Percentiles rank a stretch among this genome's conserved stretches.
These are phyloP conservation scores for Triplophysa bombifrons DNA, from an alignment of 2,797 vertebrate genomes.

Conservation along the genomic window DNA sequence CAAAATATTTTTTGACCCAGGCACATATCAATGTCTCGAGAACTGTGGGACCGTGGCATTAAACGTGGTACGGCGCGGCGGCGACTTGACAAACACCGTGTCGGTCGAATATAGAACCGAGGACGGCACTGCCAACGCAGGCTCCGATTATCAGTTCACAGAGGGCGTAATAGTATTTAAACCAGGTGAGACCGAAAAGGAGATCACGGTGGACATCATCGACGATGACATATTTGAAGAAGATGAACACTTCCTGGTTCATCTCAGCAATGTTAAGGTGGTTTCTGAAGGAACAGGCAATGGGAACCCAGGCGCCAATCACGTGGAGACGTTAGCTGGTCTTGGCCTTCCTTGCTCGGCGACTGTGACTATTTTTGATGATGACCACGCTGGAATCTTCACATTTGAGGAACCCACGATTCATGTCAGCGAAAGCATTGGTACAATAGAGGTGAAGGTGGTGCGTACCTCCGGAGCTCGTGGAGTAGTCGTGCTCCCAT, in stretches of 20 bases:
- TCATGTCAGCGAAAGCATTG: slow-evolving; percentile 90
- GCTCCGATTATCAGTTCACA: slow-evolving; percentile 89
- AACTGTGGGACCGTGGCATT: slow-evolving; percentile 91
- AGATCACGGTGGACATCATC: slow-evolving; percentile 88
- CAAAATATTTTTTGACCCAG: slow-evolving; percentile 89
- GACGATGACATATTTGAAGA: slow-evolving; percentile 98
- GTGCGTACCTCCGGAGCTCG: slow-evolving; percentile 88
- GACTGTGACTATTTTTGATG: slow-evolving; percentile 91
- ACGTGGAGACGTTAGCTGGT: slow-evolving; percentile 72
- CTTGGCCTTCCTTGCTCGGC: slow-evolving; percentile 85
- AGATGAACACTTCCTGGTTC: slow-evolving; percentile 93
- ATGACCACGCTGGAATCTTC: slow-evolving; percentile 95
- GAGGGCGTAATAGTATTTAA: slow-evolving; percentile 87
- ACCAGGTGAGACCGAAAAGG: slow-evolving; percentile 89
- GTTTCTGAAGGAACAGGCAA: slow-evolving; percentile 64
- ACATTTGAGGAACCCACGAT: slow-evolving; percentile 85
- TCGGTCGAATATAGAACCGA: slow-evolving; percentile 89
- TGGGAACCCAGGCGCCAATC: slow-evolving; percentile 68
- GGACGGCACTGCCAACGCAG: slow-evolving; percentile 91
- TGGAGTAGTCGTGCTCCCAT: slow-evolving; percentile 90
- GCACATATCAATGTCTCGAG: slow-evolving; percentile 92
- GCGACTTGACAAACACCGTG: slow-evolving; percentile 82
- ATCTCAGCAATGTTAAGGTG: slow-evolving; percentile 86
- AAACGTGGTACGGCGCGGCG: slow-evolving; percentile 85
- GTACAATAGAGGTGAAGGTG: slow-evolving; percentile 93